phyloP scores from a whole-genome alignment of 2,888 invertebrate genomes.

The Chrysolina americana region DNA sequence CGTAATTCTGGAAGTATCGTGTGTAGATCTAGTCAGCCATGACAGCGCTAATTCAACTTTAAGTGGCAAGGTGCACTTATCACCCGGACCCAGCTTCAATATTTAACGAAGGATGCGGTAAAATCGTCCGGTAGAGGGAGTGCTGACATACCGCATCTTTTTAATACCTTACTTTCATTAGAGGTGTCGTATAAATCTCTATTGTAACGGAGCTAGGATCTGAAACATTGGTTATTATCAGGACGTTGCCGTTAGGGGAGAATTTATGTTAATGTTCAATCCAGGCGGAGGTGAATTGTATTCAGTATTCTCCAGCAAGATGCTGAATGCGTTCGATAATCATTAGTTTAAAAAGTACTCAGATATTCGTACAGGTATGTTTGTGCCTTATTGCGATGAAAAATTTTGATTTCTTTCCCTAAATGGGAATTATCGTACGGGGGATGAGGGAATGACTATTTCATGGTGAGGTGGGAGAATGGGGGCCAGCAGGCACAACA shows the following conservation, averaged over 20 bases:
- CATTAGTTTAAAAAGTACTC: too few relatives aligned
- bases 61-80: slow-evolving; percentile 67
- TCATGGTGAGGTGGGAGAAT: too few relatives aligned
- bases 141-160: slow-evolving; percentile 65
- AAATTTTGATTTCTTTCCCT: too few relatives aligned
- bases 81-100: slow-evolving; percentile 67
- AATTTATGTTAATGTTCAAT: slow-evolving; percentile 65
- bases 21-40: slow-evolving; percentile 58
- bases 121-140: slow-evolving; percentile 57
- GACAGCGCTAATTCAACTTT: slow-evolving; percentile 63
- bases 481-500: too few relatives aligned
- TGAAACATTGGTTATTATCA: slow-evolving; percentile 67
- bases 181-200: slow-evolving; percentile 68
- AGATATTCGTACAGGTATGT: too few relatives aligned
- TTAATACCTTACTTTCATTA: slow-evolving; percentile 69
- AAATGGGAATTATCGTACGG: too few relatives aligned
- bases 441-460: too few relatives aligned
- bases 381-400: too few relatives aligned
- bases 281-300: slow-evolving; percentile 54
- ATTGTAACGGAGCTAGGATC: slow-evolving; percentile 61
- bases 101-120: slow-evolving; percentile 65
- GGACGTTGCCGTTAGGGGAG: slow-evolving; percentile 48
- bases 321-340: too few relatives aligned
- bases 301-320: not conserved
- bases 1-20: slow-evolving; percentile 65